Evolutionary conservation across 2,888 invertebrate genomes (phyloP).

Genomic region (Xestia sexstrigata): DNA sequence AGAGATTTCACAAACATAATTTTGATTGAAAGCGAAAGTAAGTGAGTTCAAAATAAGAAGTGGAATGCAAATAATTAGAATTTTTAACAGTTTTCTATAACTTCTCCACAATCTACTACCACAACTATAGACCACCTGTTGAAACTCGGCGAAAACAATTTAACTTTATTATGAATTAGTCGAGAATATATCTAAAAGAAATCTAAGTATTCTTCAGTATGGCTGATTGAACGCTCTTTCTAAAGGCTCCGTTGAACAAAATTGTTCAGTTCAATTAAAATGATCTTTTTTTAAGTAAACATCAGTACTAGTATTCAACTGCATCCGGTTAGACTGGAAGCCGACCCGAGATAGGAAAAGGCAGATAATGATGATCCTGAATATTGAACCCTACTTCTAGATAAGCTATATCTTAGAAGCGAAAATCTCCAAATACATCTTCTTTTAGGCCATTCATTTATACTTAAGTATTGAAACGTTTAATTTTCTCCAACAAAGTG

Average conservation of each 20-base stretch:
- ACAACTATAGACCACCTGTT: neutral
- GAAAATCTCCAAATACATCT: neutral
- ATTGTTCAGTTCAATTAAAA: neutral
- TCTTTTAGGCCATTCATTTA: neutral
- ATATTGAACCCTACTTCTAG: neutral
- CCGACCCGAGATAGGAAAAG: no score
- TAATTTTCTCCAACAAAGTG: constrained; percentile 29
- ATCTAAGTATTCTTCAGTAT: neutral
- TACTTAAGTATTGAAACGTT: constrained; percentile 9
- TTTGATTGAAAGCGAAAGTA: neutral
- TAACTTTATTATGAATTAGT: constrained; percentile 5
- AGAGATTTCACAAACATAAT: neutral
- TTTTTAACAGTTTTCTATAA: neutral
- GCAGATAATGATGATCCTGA: no score
- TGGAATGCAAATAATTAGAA: neutral
- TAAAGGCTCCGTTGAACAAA: neutral
- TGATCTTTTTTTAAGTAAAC: neutral
- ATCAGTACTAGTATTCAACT: neutral
- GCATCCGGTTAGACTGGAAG: no score
- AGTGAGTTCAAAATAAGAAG: neutral
- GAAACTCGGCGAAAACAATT: neutral
- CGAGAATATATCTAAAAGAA: neutral
- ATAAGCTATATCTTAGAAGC: neutral
- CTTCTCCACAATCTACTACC: neutral
- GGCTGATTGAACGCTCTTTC: neutral